Conservation (phyloP, 2,797 vertebrate genomes). For the Urocyon cinereoargenteus region DNA sequence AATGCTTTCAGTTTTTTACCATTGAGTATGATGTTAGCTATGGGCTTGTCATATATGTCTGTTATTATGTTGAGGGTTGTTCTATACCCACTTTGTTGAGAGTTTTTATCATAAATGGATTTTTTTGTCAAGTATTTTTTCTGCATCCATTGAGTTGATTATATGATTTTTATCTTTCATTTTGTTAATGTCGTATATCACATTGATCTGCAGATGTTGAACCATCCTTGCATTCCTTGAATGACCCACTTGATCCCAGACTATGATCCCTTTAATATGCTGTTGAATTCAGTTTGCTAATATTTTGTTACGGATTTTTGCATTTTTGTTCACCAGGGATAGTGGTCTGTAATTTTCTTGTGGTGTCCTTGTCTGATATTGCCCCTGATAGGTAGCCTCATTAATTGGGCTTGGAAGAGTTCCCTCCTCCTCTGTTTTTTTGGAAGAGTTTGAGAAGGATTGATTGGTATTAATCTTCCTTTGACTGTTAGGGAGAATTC, state of each 20-base stretch:
- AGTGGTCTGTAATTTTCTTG: background rate
- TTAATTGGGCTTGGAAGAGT: background rate
- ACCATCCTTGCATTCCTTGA: background rate
- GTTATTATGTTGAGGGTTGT: background rate
- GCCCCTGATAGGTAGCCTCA: background rate
- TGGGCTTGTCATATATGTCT: background rate
- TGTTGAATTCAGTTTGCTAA: background rate
- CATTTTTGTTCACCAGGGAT: background rate
- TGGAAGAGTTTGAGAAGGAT: background rate
- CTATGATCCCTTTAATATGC: background rate
- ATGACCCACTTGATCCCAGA: background rate
- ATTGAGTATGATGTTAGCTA: background rate
- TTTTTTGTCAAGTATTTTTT: background rate
- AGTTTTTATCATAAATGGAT: background rate
- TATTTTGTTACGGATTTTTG: background rate
- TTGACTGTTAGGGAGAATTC: slow-evolving; percentile 9
- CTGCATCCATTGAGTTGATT: background rate
- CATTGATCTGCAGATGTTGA: background rate
- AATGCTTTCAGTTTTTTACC: background rate
- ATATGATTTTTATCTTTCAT: background rate
- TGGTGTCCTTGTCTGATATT: background rate
- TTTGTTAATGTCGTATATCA: background rate
- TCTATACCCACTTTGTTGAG: background rate
- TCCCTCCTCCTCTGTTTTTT: background rate
- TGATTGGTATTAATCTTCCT: background rate